These are phyloP conservation scores for Caenorhabditis sp. DNA, from an alignment of 2,888 invertebrate genomes.

Conservation along the genomic window DNA sequence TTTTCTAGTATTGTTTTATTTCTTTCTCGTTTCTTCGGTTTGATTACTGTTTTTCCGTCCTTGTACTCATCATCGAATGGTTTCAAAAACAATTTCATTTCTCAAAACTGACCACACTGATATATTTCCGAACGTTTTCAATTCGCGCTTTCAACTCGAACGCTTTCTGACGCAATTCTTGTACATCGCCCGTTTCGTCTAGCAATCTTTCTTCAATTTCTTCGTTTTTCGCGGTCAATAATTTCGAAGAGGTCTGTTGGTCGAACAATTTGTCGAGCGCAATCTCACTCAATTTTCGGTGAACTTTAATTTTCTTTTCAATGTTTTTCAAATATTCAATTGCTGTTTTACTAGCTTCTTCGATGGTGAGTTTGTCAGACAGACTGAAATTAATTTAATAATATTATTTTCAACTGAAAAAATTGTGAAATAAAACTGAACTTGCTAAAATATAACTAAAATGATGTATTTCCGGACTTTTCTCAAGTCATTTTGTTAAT, in stretches of 20 bases:
- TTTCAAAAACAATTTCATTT: too few relatives aligned
- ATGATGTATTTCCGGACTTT: too few relatives aligned
- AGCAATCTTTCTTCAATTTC: conserved; percentile 18
- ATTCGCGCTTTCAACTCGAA: conserved; percentile 14
- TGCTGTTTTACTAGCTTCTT: conserved; percentile 23
- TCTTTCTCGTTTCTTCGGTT: too few relatives aligned
- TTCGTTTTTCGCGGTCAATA: conserved; percentile 2
- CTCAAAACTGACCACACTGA: conserved; percentile 12
- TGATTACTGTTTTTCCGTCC: too few relatives aligned
- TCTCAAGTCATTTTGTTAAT: too few relatives aligned
- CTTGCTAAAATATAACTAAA: too few relatives aligned
- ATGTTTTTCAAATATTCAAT: conserved; percentile 15
- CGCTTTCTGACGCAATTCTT: conserved; percentile 18
- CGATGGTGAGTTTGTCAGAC: conserved; percentile 10
- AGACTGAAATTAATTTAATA: conserved; percentile 10
- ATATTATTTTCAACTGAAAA: too few relatives aligned
- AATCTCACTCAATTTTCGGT: conserved; percentile 4
- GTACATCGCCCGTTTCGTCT: conserved; percentile 17
- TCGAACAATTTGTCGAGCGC: conserved; percentile 11
- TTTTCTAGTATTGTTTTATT: too few relatives aligned
- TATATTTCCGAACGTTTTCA: conserved; percentile 13
- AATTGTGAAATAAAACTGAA: neutral
- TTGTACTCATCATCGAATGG: too few relatives aligned
- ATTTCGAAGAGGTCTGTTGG: neutral
- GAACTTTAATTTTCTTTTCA: conserved; percentile 10